Evolutionary conservation across 2,113 vertebrate genomes (phyloP).

Genomic region (Proterorhinus semilunaris): DNA sequence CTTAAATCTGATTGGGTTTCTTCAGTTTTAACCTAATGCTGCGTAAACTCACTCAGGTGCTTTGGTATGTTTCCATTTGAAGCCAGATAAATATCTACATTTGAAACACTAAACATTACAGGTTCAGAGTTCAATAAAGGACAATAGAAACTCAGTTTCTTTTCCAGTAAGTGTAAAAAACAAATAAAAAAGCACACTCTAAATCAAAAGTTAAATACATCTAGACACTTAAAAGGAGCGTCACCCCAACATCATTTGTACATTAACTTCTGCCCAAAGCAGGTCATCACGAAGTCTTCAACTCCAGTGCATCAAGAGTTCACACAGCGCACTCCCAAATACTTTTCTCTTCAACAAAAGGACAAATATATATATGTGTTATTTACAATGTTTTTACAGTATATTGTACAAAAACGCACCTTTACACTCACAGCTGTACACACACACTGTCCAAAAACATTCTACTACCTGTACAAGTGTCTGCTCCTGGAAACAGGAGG

Average conservation of each 20-base stretch:
- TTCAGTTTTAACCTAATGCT: slow-evolving; percentile 51
- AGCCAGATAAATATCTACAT: slow-evolving; percentile 72
- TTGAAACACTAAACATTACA: slow-evolving; percentile 59
- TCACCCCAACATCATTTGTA: slow-evolving; percentile 46
- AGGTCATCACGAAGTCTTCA: slow-evolving; percentile 40
- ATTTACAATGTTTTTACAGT: slow-evolving; percentile 68
- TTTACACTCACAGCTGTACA: slow-evolving; percentile 23
- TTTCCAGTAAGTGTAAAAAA: slow-evolving; percentile 59
- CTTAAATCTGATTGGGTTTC: slow-evolving; percentile 68
- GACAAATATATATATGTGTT: slow-evolving; percentile 69
- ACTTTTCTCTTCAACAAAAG: slow-evolving; percentile 61
- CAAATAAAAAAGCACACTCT: slow-evolving; percentile 48
- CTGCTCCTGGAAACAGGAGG: slow-evolving; percentile 86
- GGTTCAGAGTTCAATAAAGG: slow-evolving; percentile 53
- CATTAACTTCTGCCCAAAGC: slow-evolving; percentile 32
- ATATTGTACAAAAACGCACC: slow-evolving; percentile 62
- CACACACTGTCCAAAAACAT: slow-evolving; percentile 54
- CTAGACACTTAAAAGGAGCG: slow-evolving; percentile 47
- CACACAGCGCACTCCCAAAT: slow-evolving; percentile 49
- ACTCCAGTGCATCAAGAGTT: slow-evolving; percentile 66
- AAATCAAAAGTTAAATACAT: slow-evolving; percentile 40
- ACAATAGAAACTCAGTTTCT: slow-evolving; percentile 65
- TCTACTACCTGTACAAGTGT: slow-evolving; percentile 76
- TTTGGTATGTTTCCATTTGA: slow-evolving; percentile 74
- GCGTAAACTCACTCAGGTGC: slow-evolving; percentile 66